Base-by-base conservation (phyloP, 2,888 invertebrate species). In the Pedicia rivosa region DNA sequence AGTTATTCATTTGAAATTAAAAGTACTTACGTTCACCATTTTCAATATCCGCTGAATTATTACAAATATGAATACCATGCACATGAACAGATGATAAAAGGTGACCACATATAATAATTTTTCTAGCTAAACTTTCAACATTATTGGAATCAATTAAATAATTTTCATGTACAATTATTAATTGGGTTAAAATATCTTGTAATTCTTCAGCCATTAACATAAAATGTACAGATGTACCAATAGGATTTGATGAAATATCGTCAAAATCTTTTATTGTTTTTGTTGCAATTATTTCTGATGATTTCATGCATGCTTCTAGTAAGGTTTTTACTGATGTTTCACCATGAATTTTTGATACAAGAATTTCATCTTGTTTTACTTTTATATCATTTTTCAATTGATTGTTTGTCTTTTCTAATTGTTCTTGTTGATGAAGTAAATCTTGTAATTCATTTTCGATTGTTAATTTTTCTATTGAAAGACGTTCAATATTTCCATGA, bases 61-160 rank as follows among this genome's bases (percentile, higher is more conserved):
- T 81, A 3, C 80, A 75, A 7, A 80, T 78, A 2, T 80, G 77
- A 54, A 78, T 74, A n/a, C 80, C 81, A 47, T 77, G 72, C 33
- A 80, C 60, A 43, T 82, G 64, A 50, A 71, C 70, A 35, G 68
- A 67, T 4, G 74, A 64, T 34, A 75, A 55, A 34, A 65, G 59
- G 53, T 77, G 74, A 5, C 52, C 48, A 2, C 46, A 39, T 16
- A 48, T 36, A 9, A 52, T 47, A 28, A 49, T 42, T 42, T 49
- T 47, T 14, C 47, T 44, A 5, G 50, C 48, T 9, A 50, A 40
- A 4, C 48, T 50, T 38, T 50, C 51, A 20, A 50, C 50, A 25
- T 35, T 36, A 36, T 40, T 57, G 44, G 47, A 57, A 48, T 50
- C 60, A 50, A 46, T 56, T 52, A 38, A 53, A 54, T 41, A 50